Evolutionary conservation across 2,797 vertebrate species (phyloP).

Genomic region (Cryptoprocta ferox): DNA sequence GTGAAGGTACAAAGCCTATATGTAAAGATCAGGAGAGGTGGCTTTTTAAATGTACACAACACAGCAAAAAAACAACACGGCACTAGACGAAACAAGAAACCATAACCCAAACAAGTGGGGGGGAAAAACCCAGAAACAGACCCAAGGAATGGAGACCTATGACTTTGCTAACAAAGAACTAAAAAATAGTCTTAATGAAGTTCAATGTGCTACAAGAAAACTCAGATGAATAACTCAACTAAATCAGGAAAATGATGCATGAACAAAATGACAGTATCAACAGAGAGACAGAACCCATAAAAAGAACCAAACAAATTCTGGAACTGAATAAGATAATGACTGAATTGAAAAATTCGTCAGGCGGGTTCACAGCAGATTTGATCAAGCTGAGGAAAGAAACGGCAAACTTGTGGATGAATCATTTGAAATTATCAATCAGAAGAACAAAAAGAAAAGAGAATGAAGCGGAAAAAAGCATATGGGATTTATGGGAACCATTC

Average conservation of each 20-base stretch:
- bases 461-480: background rate
- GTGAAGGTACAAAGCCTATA: background rate
- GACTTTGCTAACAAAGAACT: background rate
- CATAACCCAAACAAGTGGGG: background rate
- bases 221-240: background rate
- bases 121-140: background rate
- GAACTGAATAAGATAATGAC: background rate
- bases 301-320: background rate
- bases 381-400: background rate
- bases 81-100: background rate
- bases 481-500: background rate
- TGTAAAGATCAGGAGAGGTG: background rate
- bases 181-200: background rate
- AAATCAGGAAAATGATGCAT: background rate
- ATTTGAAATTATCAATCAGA: background rate
- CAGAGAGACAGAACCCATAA: background rate
- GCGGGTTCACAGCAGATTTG: background rate
- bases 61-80: background rate
- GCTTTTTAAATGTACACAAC: background rate
- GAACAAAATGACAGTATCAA: background rate
- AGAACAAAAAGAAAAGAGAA: background rate
- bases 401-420: background rate
- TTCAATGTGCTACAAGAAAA: background rate
- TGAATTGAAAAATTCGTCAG: background rate
- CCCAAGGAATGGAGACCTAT: background rate